phyloP scores from a whole-genome alignment of 2,797 vertebrate species.

The Natrix natrix region DNA sequence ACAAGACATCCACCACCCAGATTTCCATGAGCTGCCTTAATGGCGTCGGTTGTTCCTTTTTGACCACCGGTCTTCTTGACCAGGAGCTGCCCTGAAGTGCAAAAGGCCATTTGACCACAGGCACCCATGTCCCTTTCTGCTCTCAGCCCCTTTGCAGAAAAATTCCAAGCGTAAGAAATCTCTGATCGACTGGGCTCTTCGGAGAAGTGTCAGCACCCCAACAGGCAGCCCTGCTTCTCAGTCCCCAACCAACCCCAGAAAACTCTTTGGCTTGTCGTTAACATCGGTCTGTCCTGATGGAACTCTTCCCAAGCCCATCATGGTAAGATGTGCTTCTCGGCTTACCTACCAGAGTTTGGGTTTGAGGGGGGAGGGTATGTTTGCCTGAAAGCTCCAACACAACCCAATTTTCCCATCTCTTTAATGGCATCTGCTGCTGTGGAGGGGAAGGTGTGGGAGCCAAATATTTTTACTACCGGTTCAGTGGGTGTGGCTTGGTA shows the following conservation, averaged over 20 bases:
- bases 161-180: constrained; percentile 74
- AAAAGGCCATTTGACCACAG: accelerated
- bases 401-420: no score
- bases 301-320: constrained; percentile 76
- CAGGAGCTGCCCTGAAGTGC: background rate
- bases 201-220: constrained; percentile 67
- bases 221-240: constrained; percentile 50
- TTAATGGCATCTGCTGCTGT: no score
- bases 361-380: no score
- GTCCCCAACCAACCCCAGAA: constrained; percentile 64
- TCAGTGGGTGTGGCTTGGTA: no score
- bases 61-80: no score
- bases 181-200: constrained; percentile 77
- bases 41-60: background rate
- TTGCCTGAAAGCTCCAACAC: no score
- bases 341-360: background rate
- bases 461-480: no score
- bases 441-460: background rate
- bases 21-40: background rate
- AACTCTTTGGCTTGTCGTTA: constrained; percentile 75
- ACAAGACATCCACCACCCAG: background rate
- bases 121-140: background rate
- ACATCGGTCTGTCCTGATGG: constrained; percentile 74
- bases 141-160: constrained; percentile 71
- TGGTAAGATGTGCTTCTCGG: constrained; percentile 63